Conservation (phyloP, 2,888 invertebrate species). For the Pterostichus madidus region DNA sequence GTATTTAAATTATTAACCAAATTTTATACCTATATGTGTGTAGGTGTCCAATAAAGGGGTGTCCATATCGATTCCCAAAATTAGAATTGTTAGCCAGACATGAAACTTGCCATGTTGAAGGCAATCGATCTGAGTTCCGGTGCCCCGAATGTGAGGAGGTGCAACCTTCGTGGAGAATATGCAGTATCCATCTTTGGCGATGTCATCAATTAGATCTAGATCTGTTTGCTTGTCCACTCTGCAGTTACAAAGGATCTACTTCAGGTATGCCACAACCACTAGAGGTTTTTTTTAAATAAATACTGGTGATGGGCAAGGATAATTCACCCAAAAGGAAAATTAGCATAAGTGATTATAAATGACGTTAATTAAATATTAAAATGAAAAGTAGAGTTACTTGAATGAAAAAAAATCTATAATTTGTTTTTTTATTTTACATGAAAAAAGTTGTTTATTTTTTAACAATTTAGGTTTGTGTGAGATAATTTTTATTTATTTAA, state of each 20-base stretch:
- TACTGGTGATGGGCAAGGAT: too few relatives aligned
- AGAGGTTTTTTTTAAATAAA: too few relatives aligned
- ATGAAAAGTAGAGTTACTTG: too few relatives aligned
- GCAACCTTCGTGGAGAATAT: constrained; percentile 82
- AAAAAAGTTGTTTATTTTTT: too few relatives aligned
- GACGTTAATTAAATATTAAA: too few relatives aligned
- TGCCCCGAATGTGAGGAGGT: constrained; percentile 79
- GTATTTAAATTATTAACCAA: not conserved
- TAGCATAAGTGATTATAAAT: too few relatives aligned
- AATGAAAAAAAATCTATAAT: too few relatives aligned
- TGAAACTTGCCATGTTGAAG: constrained; percentile 78
- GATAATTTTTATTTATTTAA: too few relatives aligned
- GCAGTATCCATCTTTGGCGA: constrained; percentile 85
- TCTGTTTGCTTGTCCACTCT: constrained; percentile 80
- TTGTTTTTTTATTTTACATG: too few relatives aligned
- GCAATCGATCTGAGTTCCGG: constrained; percentile 76
- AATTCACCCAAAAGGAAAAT: too few relatives aligned
- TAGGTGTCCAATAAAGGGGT: constrained; percentile 80
- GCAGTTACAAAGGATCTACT: constrained; percentile 80
- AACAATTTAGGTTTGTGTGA: too few relatives aligned
- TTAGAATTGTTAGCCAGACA: constrained; percentile 77
- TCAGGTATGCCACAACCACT: constrained; percentile 73
- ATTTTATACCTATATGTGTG: not conserved
- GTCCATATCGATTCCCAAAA: constrained; percentile 79
- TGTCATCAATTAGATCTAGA: constrained; percentile 82